Conservation (phyloP, 2,113 vertebrate species). For the Geococcyx californianus region DNA sequence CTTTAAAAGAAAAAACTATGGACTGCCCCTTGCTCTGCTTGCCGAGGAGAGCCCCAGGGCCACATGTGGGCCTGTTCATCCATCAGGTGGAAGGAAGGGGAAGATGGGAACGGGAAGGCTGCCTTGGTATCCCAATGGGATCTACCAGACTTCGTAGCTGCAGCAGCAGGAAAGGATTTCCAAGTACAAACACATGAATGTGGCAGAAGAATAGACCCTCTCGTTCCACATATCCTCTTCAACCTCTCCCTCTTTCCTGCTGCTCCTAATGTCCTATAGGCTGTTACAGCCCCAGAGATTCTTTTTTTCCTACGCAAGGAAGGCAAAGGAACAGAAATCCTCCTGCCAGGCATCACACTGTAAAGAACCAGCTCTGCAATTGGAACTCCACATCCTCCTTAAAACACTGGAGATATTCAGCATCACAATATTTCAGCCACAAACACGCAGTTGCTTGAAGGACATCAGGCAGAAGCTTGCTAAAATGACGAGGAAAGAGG, state of each 20-base stretch:
- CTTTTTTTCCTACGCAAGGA: accelerated
- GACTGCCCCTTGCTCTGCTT: not conserved
- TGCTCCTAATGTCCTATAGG: not conserved
- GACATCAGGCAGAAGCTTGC: not conserved
- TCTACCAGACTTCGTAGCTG: not conserved
- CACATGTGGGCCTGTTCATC: not conserved
- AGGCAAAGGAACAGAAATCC: not conserved
- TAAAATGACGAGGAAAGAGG: not conserved
- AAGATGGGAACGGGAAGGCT: not conserved
- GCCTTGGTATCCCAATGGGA: not conserved
- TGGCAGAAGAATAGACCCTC: not conserved
- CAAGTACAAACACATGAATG: accelerated
- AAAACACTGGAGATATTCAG: not conserved
- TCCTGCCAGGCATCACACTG: not conserved
- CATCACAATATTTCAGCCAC: not conserved
- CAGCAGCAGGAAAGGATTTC: not conserved
- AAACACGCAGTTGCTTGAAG: not conserved
- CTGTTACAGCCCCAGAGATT: not conserved
- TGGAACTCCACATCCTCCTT: accelerated
- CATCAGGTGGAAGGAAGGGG: not conserved
- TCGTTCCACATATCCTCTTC: not conserved
- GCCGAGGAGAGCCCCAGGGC: not conserved
- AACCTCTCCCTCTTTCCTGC: not conserved
- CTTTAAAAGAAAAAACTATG: not conserved
- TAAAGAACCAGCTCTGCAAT: not conserved